A percentile compares a stretch with the other conserved stretches of the same genome.
These are phyloP conservation scores for Procavia capensis DNA, from an alignment of 2,113 vertebrate species.

Conservation along the genomic window DNA sequence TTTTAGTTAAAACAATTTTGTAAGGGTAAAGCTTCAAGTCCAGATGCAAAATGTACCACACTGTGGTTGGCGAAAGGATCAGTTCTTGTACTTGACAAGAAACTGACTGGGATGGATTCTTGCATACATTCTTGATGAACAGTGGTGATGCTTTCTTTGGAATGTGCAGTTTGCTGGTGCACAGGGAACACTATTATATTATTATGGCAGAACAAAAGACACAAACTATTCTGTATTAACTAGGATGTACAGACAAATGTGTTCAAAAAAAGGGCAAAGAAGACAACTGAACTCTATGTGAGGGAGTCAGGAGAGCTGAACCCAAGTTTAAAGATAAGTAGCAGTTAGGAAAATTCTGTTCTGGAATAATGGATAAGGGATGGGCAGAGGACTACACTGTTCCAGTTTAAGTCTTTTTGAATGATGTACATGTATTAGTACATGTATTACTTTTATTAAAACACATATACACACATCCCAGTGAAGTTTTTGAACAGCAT, in stretches of 20 bases:
- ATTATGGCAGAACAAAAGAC: neutral
- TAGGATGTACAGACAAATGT: neutral
- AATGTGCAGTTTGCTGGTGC: too few species aligned
- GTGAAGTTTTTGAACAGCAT: neutral
- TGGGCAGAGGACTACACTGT: neutral
- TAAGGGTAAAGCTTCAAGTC: too few species aligned
- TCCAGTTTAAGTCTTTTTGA: neutral
- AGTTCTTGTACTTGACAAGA: too few species aligned
- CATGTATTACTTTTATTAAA: slow-evolving; percentile 31
- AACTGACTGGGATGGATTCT: too few species aligned
- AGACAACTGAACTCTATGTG: neutral
- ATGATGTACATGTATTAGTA: neutral
- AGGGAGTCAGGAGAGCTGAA: neutral
- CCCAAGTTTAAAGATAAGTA: neutral
- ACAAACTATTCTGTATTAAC: neutral
- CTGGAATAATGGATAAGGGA: slow-evolving; percentile 22
- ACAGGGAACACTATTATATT: neutral
- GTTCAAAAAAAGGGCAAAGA: neutral
- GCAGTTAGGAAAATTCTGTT: neutral
- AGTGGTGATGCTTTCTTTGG: too few species aligned
- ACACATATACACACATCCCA: neutral
- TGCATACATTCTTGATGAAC: too few species aligned
- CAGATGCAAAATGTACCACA: too few species aligned
- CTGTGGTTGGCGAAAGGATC: too few species aligned
- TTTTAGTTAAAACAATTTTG: too few species aligned